Base-by-base conservation (phyloP, 2,888 invertebrate species). In the Nymphalis urticae region DNA sequence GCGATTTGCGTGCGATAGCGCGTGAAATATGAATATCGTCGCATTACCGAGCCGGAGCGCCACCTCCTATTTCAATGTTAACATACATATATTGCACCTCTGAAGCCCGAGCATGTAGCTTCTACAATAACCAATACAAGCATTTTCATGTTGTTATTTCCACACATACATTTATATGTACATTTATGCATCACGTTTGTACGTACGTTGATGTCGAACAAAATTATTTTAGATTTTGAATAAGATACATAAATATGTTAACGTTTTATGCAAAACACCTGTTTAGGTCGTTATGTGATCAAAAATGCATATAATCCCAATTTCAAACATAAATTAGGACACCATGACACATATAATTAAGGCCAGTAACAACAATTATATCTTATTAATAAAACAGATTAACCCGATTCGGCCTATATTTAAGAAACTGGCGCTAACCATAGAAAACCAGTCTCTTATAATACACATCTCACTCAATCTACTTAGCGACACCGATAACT, bases 401-500 rank as follows among this genome's bases (percentile, higher is more conserved):
- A 80, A 66, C 72, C 75, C 50, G 36, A 48, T 21, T 53, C 51
- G 48, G 71, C 75, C 77, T 71, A 76, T 72, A 82, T 80, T 77
- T 77, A 74, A 79, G 77, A 80, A 78, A 80, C 85, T 80, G 84
- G 84, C 83, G 81, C 80, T 82, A 82, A 79, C 79, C 79, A 80
- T 75, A 81, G 79, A 80, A 85, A 71, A 86, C 85, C 85, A 82
- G 77, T 77, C 76, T 72, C 73, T 79, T 81, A 80, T 79, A 83
- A 84, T 84, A 87, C 82, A 86, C 87, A 85, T 87, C 88, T 89
- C 83, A 88, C 86, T 87, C 85, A 82, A 89, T 88, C 87, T 89
- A 87, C 87, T 87, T 84, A 84, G 85, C 85, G 86, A 89, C 89
- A 87, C 87, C 85, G 91, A 90, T 90, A 90, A 88, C 88, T 83